Evolutionary conservation across 2,113 vertebrate species (phyloP), one percentile per base, ranked within the genome.

Genomic region (Platycercus adscitus): DNA sequence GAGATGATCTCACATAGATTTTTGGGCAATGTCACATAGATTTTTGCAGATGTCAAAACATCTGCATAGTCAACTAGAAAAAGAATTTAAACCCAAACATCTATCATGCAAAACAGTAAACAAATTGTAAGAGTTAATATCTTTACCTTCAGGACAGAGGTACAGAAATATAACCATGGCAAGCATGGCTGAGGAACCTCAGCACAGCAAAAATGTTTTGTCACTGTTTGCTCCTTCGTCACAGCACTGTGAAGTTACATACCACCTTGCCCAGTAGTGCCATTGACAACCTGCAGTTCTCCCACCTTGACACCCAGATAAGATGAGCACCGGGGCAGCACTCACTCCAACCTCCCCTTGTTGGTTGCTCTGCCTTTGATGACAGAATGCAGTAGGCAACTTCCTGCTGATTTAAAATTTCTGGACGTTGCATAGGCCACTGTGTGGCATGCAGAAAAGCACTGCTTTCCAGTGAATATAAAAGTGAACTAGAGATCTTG

Each of bases 71-170:
- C 52, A 87, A 9, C 17, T 7, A 46, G 65, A n/a, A 50, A 41
- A 52, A 65, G 33, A 68, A 8, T 6, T 19, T 39, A 81, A 44
- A 1, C 0, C 1, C 3, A 70, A 75, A 63, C 0, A 1, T 43
- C 39, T 81, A 41, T 28, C 24, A 58, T 20, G 11, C 5, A 63
- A 85, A 75, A n/a, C 7, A n/a, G 55, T 7, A 63, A 75, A 43
- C 0, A 8, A 73, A 6, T 25, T 33, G 1, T 24, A 46, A 80
- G 25, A 68, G n/a, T 49, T 58, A 17, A 11, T 29, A 7, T 44
- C 81, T 79, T 69, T 56, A 55, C 53, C 41, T 41, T 33, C 63
- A 89, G 44, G 58, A 25, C n/a, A 76, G 29, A 81, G 6, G 12
- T 35, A 35, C 13, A 25, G 35, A 81, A 80, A 24, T 8, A n/a